phyloP scores from a whole-genome alignment of 2,797 vertebrate genomes.

The Catostomus latipinnis region DNA sequence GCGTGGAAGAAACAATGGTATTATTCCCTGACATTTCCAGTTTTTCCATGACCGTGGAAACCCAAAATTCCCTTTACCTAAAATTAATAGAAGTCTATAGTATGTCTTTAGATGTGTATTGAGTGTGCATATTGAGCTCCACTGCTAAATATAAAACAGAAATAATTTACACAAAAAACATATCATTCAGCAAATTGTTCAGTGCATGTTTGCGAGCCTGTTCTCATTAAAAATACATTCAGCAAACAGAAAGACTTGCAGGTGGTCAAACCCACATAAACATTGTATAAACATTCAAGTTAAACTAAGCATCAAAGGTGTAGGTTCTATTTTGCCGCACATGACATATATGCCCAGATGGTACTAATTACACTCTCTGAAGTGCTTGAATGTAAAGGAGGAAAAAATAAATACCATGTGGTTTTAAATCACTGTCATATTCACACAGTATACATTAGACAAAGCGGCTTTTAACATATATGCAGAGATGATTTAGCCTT shows the following conservation, averaged over 20 bases:
- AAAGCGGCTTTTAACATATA: conserved; percentile 42
- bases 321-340: background rate
- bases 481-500: background rate
- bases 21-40: no score
- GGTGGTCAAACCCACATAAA: conserved; percentile 26
- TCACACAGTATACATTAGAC: conserved; percentile 38
- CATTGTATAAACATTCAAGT: background rate
- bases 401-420: conserved; percentile 3
- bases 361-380: background rate
- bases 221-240: background rate
- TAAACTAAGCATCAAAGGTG: background rate
- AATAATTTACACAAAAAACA: background rate
- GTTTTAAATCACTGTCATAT: conserved; percentile 39
- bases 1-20: no score
- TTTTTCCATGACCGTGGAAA: no score
- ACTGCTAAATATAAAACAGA: no score
- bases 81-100: no score
- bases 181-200: background rate
- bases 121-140: no score
- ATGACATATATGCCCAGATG: background rate
- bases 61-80: no score
- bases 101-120: no score
- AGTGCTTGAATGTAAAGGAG: background rate
- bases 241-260: background rate
- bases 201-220: no score